Evolutionary conservation across 2,797 vertebrate genomes (phyloP).

Genomic region (Phaenicophaeus curvirostris): DNA sequence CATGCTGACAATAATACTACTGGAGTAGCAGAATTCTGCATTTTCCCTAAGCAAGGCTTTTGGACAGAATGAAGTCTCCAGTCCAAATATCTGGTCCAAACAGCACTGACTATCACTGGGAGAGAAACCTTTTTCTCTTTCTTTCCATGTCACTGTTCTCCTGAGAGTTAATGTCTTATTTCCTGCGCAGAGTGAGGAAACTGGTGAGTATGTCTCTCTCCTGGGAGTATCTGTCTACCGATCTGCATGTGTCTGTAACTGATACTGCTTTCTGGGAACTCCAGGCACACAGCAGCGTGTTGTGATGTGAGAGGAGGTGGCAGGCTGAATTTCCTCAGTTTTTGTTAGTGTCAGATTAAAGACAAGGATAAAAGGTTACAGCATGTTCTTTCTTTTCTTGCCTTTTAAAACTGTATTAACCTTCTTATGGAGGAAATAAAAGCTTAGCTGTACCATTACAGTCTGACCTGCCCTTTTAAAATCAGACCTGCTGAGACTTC

Average conservation of each 20-base stretch:
- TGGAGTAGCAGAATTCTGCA: neutral
- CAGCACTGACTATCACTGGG: neutral
- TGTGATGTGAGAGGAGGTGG: constrained; percentile 26
- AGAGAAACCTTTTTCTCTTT: neutral
- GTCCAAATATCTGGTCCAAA: neutral
- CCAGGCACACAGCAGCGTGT: neutral
- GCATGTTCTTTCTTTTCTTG: constrained; percentile 43
- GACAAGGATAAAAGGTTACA: constrained; percentile 65
- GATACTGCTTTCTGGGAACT: neutral
- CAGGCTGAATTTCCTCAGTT: neutral
- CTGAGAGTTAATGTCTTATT: neutral
- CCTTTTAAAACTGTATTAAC: constrained; percentile 48
- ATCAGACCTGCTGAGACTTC: neutral
- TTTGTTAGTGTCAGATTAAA: constrained; percentile 54
- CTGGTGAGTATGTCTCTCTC: neutral
- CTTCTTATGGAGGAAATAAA: constrained; percentile 31
- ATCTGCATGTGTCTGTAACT: neutral
- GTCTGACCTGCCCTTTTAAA: constrained; percentile 47
- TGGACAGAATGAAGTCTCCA: neutral
- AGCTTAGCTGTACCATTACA: constrained; percentile 33
- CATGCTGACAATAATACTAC: neutral
- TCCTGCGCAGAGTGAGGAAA: neutral
- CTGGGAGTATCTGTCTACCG: neutral
- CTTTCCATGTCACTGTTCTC: neutral
- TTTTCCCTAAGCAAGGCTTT: neutral